Percentiles rank a stretch among this genome's conserved stretches.
phyloP scores from a whole-genome alignment of 2,888 invertebrate genomes.

The Chydorus sphaericus region DNA sequence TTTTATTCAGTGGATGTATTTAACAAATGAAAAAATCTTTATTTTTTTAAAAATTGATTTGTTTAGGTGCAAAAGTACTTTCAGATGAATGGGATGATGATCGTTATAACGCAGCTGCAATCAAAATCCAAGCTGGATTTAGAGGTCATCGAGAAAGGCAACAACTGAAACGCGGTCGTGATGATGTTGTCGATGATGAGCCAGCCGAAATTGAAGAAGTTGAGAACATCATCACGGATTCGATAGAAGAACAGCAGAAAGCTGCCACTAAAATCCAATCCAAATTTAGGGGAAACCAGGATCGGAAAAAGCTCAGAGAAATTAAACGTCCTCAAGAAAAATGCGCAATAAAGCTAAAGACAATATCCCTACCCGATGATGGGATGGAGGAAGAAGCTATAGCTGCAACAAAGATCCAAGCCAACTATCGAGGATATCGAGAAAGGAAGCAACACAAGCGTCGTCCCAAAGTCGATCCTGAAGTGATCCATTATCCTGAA shows the following conservation, averaged over 20 bases:
- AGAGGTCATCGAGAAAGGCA: conserved; percentile 12
- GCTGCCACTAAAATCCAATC: conserved; percentile 16
- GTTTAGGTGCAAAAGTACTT: not conserved
- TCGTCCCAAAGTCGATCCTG: not conserved
- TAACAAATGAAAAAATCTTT: not conserved
- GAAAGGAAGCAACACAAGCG: not conserved
- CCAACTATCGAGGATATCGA: conserved; percentile 16
- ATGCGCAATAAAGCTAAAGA: not conserved
- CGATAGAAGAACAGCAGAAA: not conserved
- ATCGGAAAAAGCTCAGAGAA: conserved; percentile 2
- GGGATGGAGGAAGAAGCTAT: not conserved
- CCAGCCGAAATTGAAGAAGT: not conserved
- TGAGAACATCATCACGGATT: not conserved
- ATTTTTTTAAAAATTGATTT: not conserved
- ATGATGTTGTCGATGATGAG: not conserved
- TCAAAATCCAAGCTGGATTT: conserved; percentile 16
- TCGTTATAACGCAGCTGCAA: conserved; percentile 13
- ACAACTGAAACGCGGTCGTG: not conserved
- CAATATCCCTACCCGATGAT: no score
- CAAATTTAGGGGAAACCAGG: conserved; percentile 12
- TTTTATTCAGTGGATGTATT: not conserved
- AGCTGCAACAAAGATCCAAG: conserved; percentile 16
- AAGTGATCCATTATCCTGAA: not conserved
- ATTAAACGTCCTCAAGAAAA: not conserved
- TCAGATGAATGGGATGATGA: not conserved